Base-by-base conservation (phyloP, 2,797 vertebrate species). In the Champsocephalus gunnari region DNA sequence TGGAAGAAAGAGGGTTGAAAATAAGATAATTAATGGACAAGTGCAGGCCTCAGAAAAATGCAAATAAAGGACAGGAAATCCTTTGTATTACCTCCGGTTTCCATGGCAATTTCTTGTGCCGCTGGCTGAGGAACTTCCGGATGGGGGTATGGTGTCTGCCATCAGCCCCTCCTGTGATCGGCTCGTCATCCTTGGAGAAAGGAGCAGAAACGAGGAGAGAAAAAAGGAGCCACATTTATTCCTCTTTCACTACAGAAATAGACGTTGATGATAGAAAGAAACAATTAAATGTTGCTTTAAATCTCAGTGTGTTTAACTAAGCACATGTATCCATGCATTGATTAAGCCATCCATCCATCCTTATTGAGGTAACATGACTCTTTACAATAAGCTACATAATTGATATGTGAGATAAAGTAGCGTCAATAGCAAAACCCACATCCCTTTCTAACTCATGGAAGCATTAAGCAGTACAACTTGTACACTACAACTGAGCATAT, bases 61-160 rank as follows among this genome's bases (percentile, higher is more conserved):
- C 56, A 41, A 8, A 1, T 3, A 24, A 2, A 24, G 2, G 17
- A 49, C n/a, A 47, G 0, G n/a, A 12, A 77, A 48, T n/a, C 0
- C 49, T 47, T 34, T 32, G 5, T 16, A 47, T 79, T 92, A 96
- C 95, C 95, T 96, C 95, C 48, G 91, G 93, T 92, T 95, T 94
- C 95, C 95, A 96, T 71, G 88, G 93, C 82, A 95, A 89, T 83
- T 90, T 94, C 73, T 91, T 95, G 79, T 94, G 89, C 10, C 64
- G 93, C 81, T 93, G 92, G 74, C 73, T 82, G 77, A 96, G 94
- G 72, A 94, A 93, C 86, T 87, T 95, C 64, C 92, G 80, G 78
- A 95, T 77, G 80, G 80, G 87, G 62, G 82, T 38, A 44, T 92
- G 89, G 81, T 93, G 88, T 88, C 88, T 90, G 76, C 91, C 71